phyloP scores from a whole-genome alignment of 2,113 vertebrate species.

The Sinocyclocheilus rhinocerous region DNA sequence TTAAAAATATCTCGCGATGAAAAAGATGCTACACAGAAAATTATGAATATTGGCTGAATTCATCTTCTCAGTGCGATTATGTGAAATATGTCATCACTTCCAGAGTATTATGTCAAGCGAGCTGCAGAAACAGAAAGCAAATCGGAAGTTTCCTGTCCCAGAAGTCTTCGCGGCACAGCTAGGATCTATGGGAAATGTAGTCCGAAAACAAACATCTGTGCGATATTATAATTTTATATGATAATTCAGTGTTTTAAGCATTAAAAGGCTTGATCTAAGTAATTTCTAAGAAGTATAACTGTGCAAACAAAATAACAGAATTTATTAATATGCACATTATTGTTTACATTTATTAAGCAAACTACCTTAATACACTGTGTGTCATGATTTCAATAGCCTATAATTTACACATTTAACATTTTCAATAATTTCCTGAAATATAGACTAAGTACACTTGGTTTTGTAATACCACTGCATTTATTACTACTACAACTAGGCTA shows the following conservation, averaged over 20 bases:
- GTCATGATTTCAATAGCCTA: neutral
- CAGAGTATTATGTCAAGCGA: neutral
- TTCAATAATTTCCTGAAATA: neutral
- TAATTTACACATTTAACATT: neutral
- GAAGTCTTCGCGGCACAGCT: constrained; percentile 4
- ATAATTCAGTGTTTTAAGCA: neutral
- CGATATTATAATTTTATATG: too few relatives aligned
- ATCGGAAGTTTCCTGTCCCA: constrained; percentile 48
- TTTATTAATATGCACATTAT: neutral
- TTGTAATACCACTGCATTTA: neutral
- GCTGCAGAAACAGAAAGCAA: constrained; percentile 5
- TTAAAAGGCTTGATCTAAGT: neutral
- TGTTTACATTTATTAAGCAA: neutral
- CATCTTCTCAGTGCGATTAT: neutral
- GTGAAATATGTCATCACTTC: neutral
- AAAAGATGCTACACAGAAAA: neutral
- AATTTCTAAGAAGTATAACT: neutral
- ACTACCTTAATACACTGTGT: neutral
- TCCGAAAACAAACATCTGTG: neutral
- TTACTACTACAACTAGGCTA: too few relatives aligned
- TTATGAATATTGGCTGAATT: neutral
- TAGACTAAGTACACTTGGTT: neutral
- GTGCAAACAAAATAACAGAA: neutral
- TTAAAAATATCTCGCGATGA: neutral
- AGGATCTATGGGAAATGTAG: constrained; percentile 53